Conservation (phyloP, 2,113 vertebrate genomes). For the Burhinus bistriatus region DNA sequence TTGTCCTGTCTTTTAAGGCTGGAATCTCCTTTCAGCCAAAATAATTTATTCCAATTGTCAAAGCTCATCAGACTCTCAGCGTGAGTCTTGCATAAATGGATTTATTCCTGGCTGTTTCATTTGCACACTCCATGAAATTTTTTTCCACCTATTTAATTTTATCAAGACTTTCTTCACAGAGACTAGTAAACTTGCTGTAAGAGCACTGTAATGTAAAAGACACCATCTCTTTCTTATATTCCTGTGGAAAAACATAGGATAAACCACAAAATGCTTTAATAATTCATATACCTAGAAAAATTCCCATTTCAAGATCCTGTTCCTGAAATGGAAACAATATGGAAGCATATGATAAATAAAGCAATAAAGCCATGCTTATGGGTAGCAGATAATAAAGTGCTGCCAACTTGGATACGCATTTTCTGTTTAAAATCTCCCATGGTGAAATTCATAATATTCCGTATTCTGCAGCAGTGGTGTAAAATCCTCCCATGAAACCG, state of each 20-base stretch:
- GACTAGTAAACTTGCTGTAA: not conserved
- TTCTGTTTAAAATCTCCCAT: constrained; percentile 26
- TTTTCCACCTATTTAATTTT: constrained; percentile 56
- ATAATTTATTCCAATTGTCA: constrained; percentile 61
- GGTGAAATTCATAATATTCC: not conserved
- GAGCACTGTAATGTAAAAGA: not conserved
- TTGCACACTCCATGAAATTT: constrained; percentile 3
- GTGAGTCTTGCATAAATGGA: constrained; percentile 38
- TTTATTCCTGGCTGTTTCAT: constrained; percentile 55
- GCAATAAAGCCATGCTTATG: not conserved
- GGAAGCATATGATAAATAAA: not conserved
- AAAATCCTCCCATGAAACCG: not conserved
- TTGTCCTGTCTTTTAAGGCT: not conserved
- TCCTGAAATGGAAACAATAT: constrained; percentile 1
- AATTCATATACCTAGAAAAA: not conserved
- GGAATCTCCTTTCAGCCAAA: constrained; percentile 43
- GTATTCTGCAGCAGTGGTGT: not conserved
- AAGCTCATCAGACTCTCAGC: constrained; percentile 54
- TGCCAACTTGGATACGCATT: not conserved
- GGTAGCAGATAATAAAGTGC: not conserved
- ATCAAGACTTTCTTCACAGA: constrained; percentile 33
- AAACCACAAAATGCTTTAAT: not conserved
- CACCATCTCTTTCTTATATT: not conserved
- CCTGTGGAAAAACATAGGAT: not conserved
- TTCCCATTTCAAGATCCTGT: not conserved